A percentile compares a stretch with the other conserved stretches of the same genome.
Evolutionary conservation across 2,797 vertebrate genomes (phyloP).

Genomic region (Cyclopterus lumpus): DNA sequence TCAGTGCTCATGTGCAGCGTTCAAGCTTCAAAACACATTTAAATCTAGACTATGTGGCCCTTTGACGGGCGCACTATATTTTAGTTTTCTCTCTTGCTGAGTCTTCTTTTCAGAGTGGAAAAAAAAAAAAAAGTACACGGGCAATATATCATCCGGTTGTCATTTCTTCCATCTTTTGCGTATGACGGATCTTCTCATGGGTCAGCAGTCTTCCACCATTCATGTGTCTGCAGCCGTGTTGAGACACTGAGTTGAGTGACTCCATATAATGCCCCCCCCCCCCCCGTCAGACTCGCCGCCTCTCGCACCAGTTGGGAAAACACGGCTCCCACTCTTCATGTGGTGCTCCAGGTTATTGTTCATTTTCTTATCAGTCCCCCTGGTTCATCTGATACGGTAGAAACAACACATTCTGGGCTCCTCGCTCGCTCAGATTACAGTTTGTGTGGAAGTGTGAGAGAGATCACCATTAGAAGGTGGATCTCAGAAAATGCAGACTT

Average conservation of each 20-base stretch:
- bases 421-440: conserved; percentile 45
- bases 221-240: neutral
- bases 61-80: neutral
- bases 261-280: conserved; percentile 28
- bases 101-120: neutral
- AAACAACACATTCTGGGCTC: conserved; percentile 42
- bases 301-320: conserved; percentile 16
- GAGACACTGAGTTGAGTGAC: conserved; percentile 25
- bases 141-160: conserved; percentile 14
- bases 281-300: neutral
- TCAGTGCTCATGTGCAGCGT: neutral
- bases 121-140: neutral
- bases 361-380: conserved; percentile 52
- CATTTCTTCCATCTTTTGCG: conserved; percentile 22
- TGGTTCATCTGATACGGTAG: conserved; percentile 48
- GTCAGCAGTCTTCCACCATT: conserved; percentile 20
- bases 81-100: conserved; percentile 5
- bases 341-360: conserved; percentile 47
- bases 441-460: conserved; percentile 52
- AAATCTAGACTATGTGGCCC: conserved; percentile 1
- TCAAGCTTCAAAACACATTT: neutral
- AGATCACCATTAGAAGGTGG: conserved; percentile 66
- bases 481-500: conserved; percentile 62
- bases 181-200: conserved; percentile 24
- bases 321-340: conserved; percentile 17